Evolutionary conservation across 2,888 invertebrate species (phyloP).

Genomic region (Tenthredo livida): DNA sequence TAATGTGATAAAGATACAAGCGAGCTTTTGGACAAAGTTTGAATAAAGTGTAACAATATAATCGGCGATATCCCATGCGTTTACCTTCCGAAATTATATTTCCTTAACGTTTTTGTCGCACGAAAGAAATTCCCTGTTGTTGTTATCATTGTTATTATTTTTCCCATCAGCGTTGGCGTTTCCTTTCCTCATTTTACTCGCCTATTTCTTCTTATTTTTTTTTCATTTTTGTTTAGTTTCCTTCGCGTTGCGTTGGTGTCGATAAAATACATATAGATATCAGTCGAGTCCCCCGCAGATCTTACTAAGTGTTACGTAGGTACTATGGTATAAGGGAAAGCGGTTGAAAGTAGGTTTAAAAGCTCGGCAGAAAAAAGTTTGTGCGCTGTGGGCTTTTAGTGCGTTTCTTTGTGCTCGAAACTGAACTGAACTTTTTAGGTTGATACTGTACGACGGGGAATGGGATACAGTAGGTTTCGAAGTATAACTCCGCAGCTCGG

Average conservation of each 20-base stretch:
- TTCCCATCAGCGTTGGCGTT: not conserved
- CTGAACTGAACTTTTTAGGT: constrained; percentile 11
- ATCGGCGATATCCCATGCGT: constrained; percentile 2
- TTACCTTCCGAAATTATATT: not conserved
- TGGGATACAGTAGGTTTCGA: not conserved
- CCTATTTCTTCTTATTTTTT: not conserved
- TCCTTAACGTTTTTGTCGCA: constrained; percentile 19
- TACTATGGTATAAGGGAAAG: not conserved
- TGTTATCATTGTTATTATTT: not conserved
- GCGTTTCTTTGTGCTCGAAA: constrained; percentile 8
- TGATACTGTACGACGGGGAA: not conserved
- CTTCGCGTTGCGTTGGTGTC: not conserved
- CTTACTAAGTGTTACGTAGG: constrained; percentile 13
- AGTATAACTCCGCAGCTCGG: not conserved
- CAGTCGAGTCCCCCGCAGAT: not conserved
- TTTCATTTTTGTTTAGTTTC: not conserved
- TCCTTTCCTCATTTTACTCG: not conserved
- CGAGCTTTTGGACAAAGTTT: not conserved
- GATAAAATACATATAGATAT: constrained; percentile 24
- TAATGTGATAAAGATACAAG: not conserved
- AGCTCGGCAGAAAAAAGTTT: constrained; percentile 16
- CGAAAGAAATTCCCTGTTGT: not conserved
- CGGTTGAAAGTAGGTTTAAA: not conserved
- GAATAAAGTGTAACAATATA: not conserved
- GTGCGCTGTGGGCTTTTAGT: not conserved